Conservation (phyloP, 2,888 invertebrate species). For the Nymphalis urticae region DNA sequence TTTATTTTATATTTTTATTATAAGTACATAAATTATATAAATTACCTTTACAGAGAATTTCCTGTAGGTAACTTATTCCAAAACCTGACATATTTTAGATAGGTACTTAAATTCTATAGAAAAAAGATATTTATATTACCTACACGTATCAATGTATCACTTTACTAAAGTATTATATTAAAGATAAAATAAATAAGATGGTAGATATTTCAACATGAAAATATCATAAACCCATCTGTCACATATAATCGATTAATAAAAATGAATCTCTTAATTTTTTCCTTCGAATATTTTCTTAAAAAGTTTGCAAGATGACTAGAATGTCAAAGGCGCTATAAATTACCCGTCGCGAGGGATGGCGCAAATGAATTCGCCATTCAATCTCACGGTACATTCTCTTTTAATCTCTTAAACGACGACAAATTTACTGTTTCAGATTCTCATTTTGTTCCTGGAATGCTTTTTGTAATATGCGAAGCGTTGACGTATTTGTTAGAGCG, state of each 20-base stretch:
- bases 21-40: too few relatives aligned
- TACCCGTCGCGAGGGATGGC: constrained; percentile 54
- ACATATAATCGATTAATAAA: background rate
- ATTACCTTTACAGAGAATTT: too few relatives aligned
- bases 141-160: too few relatives aligned
- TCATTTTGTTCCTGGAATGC: constrained; percentile 63
- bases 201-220: too few relatives aligned
- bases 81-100: too few relatives aligned
- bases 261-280: constrained; percentile 24
- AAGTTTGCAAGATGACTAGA: constrained; percentile 48
- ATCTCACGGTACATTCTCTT: constrained; percentile 77
- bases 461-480: constrained; percentile 54
- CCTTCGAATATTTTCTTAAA: constrained; percentile 35
- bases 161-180: too few relatives aligned
- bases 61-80: too few relatives aligned
- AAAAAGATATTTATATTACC: too few relatives aligned
- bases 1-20: too few relatives aligned
- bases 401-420: constrained; percentile 76
- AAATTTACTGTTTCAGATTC: constrained; percentile 74
- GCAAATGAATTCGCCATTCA: constrained; percentile 72
- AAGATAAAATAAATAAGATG: too few relatives aligned
- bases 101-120: too few relatives aligned
- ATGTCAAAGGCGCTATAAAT: constrained; percentile 67
- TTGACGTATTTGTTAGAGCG: constrained; percentile 56
- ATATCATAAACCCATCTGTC: background rate